phyloP scores from a whole-genome alignment of 1,140 invertebrate species.

The Euura lappo region DNA sequence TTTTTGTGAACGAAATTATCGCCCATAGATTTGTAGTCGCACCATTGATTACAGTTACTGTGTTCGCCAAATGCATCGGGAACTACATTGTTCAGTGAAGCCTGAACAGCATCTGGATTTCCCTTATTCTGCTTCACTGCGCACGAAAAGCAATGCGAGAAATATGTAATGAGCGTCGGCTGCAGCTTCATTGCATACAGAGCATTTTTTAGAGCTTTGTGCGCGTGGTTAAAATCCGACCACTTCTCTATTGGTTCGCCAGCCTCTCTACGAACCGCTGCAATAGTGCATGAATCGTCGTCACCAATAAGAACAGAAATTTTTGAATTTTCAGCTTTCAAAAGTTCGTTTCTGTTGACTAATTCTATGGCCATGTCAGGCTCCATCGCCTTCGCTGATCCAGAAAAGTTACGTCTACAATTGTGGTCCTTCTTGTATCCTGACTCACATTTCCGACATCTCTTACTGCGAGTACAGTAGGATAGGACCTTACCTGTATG shows the following conservation, averaged over 20 bases:
- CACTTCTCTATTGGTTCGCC: slow-evolving; percentile 19
- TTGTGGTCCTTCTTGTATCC: slow-evolving; percentile 10
- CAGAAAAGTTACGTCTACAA: slow-evolving; percentile 13
- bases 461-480: slow-evolving; percentile 2
- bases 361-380: slow-evolving; percentile 5
- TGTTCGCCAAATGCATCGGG: slow-evolving; percentile 19
- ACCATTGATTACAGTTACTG: slow-evolving; percentile 17
- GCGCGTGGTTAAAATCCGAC: slow-evolving; percentile 20
- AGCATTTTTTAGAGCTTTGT: slow-evolving; percentile 2
- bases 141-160: slow-evolving; percentile 19
- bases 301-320: background rate
- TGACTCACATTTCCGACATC: background rate
- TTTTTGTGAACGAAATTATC: background rate
- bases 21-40: background rate
- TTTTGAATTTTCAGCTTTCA: slow-evolving; percentile 8
- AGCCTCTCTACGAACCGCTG: slow-evolving; percentile 15
- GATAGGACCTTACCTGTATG: background rate
- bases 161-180: slow-evolving; percentile 9
- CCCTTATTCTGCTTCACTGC: slow-evolving; percentile 22
- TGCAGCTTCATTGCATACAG: slow-evolving; percentile 14
- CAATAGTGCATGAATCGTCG: slow-evolving; percentile 19
- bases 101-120: background rate
- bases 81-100: slow-evolving; percentile 5
- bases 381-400: slow-evolving; percentile 16
- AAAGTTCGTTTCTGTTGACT: slow-evolving; percentile 11